These are phyloP conservation scores for Junonia oenone DNA, from an alignment of 2,888 invertebrate species.

Conservation along the genomic window DNA sequence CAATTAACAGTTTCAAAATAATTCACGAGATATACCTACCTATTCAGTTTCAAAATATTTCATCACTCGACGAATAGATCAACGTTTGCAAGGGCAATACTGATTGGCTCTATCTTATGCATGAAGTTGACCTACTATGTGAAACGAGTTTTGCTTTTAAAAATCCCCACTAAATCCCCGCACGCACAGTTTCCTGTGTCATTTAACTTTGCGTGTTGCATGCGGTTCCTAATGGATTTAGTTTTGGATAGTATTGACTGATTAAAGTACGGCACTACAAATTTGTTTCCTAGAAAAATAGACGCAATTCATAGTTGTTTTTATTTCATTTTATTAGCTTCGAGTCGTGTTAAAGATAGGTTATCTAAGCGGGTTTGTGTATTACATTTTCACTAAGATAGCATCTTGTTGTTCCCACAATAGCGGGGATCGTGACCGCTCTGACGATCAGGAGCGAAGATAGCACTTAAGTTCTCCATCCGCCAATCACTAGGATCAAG, in stretches of 20 bases:
- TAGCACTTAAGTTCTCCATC: conserved; percentile 40
- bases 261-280: conserved; percentile 11
- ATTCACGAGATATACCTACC: too few relatives aligned
- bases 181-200: conserved; percentile 25
- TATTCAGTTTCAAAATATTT: background rate
- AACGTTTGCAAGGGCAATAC: conserved; percentile 7
- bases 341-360: conserved; percentile 29
- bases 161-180: conserved; percentile 12
- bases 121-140: conserved; percentile 21
- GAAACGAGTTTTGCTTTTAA: conserved; percentile 15
- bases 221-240: conserved; percentile 21
- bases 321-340: conserved; percentile 15
- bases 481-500: conserved; percentile 26
- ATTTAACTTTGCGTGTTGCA: conserved; percentile 25
- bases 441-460: conserved; percentile 56
- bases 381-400: conserved; percentile 39
- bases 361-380: conserved; percentile 33
- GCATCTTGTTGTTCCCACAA: conserved; percentile 59
- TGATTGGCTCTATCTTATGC: conserved; percentile 16
- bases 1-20: too few relatives aligned
- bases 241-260: conserved; percentile 17
- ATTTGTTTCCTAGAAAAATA: background rate
- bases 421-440: conserved; percentile 62
- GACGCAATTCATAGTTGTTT: background rate
- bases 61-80: background rate